Base-by-base conservation (phyloP, 2,113 vertebrate species). In the Oplegnathus fasciatus region DNA sequence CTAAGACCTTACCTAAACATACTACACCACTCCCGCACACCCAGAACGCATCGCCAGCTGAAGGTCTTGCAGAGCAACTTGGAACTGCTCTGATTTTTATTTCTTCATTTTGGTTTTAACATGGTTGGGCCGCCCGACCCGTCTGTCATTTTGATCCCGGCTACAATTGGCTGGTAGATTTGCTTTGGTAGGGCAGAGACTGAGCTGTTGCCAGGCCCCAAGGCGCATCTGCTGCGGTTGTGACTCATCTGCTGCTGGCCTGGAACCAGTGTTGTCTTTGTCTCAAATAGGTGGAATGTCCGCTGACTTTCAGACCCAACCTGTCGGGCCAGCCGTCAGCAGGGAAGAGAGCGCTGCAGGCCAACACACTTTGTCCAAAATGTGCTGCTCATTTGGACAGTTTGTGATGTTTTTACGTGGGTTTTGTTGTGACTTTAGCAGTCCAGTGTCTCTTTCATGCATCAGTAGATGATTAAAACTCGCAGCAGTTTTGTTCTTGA, bases 1-100 rank as follows among this genome's bases (percentile, higher is more conserved):
- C 86, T 92, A 90, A 94, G 76, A 90, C 91, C 82, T 93, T 89
- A 84, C 86, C 90, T 88, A 93, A 94, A 94, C 93, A 94, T 62
- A 28, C 86, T 48, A 30, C 82, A 55, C 86, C 85, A 84, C 86
- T 78, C 88, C 84, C 86, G 89, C 83, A 87, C 79, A 75, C 80
- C 75, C 87, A 66, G 57, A 77, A 80, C 6, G 44, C 79, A 54
- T 50, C 32, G 54, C 65, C 79, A 80, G 82, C 77, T 48, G 40
- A 69, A 24, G 80, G 48, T 81, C 71, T 68, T 50, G 44, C 64
- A 73, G 22, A 61, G 75, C 54, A 52, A 77, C 66, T 80, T 78
- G 50, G 54, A 80, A 57, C 68, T 32, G 18, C 73, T 81, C 50
- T 37, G 46, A 46, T 57, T 75, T 79, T 66, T 1, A 65, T 78